Evolutionary conservation across 2,113 vertebrate genomes (phyloP).

Genomic region (Pitta sordida): DNA sequence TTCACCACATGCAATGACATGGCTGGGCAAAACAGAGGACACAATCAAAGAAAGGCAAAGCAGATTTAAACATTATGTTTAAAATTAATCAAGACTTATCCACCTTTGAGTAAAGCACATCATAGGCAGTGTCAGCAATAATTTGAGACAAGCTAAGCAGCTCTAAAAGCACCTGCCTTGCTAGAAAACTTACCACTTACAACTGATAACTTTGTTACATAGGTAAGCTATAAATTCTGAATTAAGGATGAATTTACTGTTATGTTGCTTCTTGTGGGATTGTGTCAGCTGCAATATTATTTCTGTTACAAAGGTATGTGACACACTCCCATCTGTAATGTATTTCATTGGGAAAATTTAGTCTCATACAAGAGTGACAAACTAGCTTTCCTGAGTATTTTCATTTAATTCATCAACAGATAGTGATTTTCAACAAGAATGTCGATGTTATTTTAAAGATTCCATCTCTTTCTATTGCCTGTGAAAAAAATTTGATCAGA

Average conservation of each 20-base stretch:
- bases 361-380: not conserved
- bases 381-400: not conserved
- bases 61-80: not conserved
- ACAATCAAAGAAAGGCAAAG: not conserved
- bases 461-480: not conserved
- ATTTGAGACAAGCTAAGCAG: not conserved
- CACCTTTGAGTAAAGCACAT: not conserved
- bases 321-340: not conserved
- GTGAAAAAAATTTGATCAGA: not conserved
- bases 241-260: not conserved
- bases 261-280: constrained; percentile 65
- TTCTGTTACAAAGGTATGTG: constrained; percentile 79
- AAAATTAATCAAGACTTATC: not conserved
- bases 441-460: not conserved
- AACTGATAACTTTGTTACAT: not conserved
- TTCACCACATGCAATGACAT: rapidly evolving
- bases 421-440: not conserved
- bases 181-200: not conserved
- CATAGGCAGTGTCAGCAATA: not conserved
- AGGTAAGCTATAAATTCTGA: not conserved
- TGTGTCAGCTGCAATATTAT: constrained; percentile 84
- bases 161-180: not conserved
- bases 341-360: not conserved
- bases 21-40: not conserved
- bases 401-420: not conserved